Conservation (phyloP, 2,113 vertebrate genomes). For the Prinia subflava region DNA sequence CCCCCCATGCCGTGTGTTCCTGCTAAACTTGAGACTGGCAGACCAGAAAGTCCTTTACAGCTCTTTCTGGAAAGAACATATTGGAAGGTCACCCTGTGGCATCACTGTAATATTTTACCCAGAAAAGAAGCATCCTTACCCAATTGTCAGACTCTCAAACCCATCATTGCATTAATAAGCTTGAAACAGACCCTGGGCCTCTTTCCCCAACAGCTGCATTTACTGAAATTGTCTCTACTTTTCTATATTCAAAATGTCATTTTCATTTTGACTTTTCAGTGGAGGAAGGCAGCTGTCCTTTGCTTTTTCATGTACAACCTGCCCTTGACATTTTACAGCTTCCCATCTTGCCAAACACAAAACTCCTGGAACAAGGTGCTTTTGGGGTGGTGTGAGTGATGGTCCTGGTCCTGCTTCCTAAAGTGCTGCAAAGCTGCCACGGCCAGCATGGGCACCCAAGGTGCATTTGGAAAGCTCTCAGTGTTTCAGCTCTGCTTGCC, state of each 20-base stretch:
- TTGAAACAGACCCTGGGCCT: not conserved
- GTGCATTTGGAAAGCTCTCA: not conserved
- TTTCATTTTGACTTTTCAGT: not conserved
- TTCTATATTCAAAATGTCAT: not conserved
- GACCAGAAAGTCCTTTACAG: not conserved
- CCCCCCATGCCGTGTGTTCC: fast-evolving
- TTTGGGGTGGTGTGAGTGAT: not conserved
- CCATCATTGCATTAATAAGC: not conserved
- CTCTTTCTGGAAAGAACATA: not conserved
- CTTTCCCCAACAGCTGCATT: not conserved
- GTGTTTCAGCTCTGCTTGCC: not conserved
- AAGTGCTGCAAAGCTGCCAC: not conserved
- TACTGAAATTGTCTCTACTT: not conserved
- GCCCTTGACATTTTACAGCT: not conserved
- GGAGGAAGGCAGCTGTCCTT: not conserved
- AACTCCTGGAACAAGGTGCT: not conserved
- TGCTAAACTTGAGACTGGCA: not conserved
- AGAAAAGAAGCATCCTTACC: not conserved
- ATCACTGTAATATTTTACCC: not conserved
- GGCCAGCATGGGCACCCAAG: not conserved
- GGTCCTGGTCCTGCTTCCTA: not conserved
- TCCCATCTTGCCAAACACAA: not conserved
- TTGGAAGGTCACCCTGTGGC: not conserved
- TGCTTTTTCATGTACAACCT: not conserved
- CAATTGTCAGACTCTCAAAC: not conserved